Conservation (phyloP, 2,888 invertebrate genomes). For the Xiphydria camelus region DNA sequence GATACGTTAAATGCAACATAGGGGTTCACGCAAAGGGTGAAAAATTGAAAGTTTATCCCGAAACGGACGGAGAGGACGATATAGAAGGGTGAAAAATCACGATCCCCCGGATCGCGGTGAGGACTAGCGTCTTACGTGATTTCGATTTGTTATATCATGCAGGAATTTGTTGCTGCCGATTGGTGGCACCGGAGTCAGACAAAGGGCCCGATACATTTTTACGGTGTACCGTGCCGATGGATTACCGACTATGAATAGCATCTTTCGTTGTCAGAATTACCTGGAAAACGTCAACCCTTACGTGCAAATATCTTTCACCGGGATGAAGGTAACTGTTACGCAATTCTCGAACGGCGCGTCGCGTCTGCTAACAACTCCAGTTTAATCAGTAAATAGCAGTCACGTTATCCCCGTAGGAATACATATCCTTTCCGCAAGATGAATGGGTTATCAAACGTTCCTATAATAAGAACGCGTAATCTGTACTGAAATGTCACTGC, state of each 20-base stretch:
- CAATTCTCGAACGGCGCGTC: too few species aligned
- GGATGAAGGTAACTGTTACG: slow-evolving; percentile 62
- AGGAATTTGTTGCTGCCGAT: slow-evolving; percentile 71
- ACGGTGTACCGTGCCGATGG: slow-evolving; percentile 63
- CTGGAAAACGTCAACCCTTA: slow-evolving; percentile 54
- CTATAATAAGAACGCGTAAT: too few species aligned
- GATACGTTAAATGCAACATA: slow-evolving; percentile 82
- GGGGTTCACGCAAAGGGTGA: slow-evolving; percentile 74
- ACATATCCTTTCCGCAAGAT: too few species aligned
- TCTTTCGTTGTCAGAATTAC: slow-evolving; percentile 34
- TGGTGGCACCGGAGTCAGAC: slow-evolving; percentile 61
- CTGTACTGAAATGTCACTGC: too few species aligned
- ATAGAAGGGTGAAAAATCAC: slow-evolving; percentile 66
- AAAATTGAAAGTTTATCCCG: slow-evolving; percentile 62
- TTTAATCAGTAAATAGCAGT: too few species aligned
- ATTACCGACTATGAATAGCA: slow-evolving; percentile 50
- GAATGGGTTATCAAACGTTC: too few species aligned
- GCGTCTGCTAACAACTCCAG: too few species aligned
- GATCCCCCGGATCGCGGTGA: background rate
- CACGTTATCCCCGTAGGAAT: too few species aligned
- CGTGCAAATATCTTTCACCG: slow-evolving; percentile 67
- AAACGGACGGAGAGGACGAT: slow-evolving; percentile 67
- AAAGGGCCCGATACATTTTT: slow-evolving; percentile 61
- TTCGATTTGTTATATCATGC: slow-evolving; percentile 33
- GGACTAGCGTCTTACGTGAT: too few species aligned